Conservation (phyloP, 2,888 invertebrate genomes). For the Uropetala carovei region DNA sequence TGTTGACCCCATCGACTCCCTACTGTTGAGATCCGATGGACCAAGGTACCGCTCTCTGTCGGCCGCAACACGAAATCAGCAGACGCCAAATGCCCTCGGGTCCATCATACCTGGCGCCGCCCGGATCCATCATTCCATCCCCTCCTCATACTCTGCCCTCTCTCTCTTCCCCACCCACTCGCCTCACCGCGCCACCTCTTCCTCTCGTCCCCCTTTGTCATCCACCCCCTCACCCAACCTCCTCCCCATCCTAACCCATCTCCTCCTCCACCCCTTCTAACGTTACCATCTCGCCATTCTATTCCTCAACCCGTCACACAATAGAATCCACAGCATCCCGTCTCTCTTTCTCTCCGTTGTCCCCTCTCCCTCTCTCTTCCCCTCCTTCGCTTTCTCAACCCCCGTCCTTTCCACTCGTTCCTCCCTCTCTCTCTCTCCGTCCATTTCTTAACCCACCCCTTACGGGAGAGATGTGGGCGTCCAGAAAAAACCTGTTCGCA, state of each 20-base stretch:
- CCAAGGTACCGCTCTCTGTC: neutral
- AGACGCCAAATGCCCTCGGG: constrained; percentile 40
- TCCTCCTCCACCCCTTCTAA: neutral
- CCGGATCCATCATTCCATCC: constrained; percentile 12
- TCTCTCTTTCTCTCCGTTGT: neutral
- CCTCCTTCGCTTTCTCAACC: neutral
- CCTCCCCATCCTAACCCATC: neutral
- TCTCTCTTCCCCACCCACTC: neutral
- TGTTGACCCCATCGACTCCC: constrained; percentile 47
- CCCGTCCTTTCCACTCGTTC: neutral
- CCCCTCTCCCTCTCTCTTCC: neutral
- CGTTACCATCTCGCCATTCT: constrained; percentile 9
- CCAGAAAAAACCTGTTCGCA: constrained; percentile 58
- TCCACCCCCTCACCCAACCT: neutral
- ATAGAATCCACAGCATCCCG: neutral
- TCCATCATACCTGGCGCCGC: constrained; percentile 30
- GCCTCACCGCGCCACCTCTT: neutral
- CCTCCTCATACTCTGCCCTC: neutral
- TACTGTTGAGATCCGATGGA: neutral
- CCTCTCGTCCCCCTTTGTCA: neutral
- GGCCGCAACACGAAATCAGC: constrained; percentile 47
- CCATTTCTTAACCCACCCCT: neutral
- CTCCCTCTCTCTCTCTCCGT: neutral
- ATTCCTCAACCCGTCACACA: too few relatives aligned
- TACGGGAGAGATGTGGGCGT: neutral